Evolutionary conservation across 2,113 vertebrate genomes (phyloP), one percentile per base, ranked within the genome.

Genomic region (Emydura subglobosa): DNA sequence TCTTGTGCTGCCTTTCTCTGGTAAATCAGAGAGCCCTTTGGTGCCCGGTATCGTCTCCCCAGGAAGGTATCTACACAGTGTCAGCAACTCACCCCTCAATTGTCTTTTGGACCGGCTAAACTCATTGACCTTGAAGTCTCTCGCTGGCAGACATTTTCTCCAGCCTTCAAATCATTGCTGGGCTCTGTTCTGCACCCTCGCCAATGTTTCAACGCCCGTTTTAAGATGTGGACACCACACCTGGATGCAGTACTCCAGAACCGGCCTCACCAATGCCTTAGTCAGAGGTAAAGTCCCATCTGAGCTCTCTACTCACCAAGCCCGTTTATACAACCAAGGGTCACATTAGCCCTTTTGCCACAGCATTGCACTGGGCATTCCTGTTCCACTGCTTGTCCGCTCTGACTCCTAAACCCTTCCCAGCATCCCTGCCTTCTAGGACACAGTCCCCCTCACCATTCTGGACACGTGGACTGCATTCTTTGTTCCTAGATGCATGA

Each of bases 1-100:
- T 82, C 81, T 86, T 79, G 80, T 89, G 6, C 39, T 90, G 53
- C 55, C 44, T 92, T 95, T 31, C 88, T 92, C 68, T 76, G 72
- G 72, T 84, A 55, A 50, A 91, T 83, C 90, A 74, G 90, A 83
- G 51, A 55, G 50, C 17, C 55, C 39, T 39, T 87, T 68, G 76
- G 49, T 44, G 86, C 53, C 91, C 82, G 3, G 10, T n/a, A 57
- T 86, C 50, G 88, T 54, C 59, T 76, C 50, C 72, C 76, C 47
- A 86, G 11, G 39, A 87, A 92, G 42, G 22, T 24, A 4, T 13
- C 21, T 39, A 1, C 68, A 91, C 61, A 82, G 81, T 85, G 85
- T 85, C 91, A 88, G 39, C 68, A 54, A 96, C 51, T 80, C 0
- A 89, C 78, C 53, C 42, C 83, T 31, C 51, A 44, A 2, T 72